A percentile compares a stretch with the other conserved stretches of the same genome.
These are phyloP conservation scores for Coracopsis vasa DNA, from an alignment of 2,113 vertebrate genomes.

Conservation along the genomic window DNA sequence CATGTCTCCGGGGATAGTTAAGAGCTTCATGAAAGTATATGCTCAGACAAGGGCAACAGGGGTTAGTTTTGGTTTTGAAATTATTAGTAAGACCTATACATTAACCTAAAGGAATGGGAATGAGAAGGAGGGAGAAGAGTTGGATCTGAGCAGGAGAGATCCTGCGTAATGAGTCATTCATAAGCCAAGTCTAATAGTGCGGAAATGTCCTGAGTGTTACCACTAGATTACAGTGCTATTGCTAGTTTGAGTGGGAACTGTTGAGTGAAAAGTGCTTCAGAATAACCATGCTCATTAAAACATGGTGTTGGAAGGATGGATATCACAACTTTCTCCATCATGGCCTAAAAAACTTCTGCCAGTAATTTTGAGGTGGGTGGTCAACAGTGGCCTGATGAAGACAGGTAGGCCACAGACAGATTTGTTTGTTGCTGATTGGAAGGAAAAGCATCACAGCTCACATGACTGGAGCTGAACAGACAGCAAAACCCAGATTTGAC, in stretches of 20 bases:
- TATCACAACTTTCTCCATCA: neutral
- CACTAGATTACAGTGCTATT: neutral
- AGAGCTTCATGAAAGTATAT: neutral
- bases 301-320: neutral
- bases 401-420: neutral
- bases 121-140: neutral
- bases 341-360: neutral
- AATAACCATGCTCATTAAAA: neutral
- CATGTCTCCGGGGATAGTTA: neutral
- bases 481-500: neutral
- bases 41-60: neutral
- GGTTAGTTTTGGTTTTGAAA: neutral
- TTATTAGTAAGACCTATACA: neutral
- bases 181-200: neutral
- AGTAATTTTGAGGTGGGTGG: neutral
- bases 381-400: neutral
- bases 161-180: neutral
- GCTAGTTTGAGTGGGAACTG: neutral
- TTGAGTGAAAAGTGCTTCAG: neutral
- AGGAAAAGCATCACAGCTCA: neutral
- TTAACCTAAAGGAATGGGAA: neutral
- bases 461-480: neutral
- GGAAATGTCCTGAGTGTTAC: neutral
- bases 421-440: neutral
- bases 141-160: neutral